Evolutionary conservation across 2,797 vertebrate species (phyloP).

Genomic region (Acipenser oxyrinchus): DNA sequence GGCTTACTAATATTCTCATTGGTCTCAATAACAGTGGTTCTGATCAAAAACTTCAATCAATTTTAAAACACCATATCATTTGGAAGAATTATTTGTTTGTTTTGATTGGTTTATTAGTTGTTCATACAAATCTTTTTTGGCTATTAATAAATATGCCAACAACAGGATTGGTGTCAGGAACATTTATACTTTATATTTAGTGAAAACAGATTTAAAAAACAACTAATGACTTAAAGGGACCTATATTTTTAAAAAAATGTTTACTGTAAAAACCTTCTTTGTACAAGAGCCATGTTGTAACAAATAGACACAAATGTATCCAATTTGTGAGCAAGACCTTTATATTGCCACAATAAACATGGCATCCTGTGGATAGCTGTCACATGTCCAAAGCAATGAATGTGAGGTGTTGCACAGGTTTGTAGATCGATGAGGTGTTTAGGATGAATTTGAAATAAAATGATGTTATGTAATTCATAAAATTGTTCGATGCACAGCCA

Average conservation of each 20-base stretch:
- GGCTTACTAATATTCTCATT: too few relatives aligned
- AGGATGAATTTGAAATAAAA: constrained; percentile 38
- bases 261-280: constrained; percentile 25
- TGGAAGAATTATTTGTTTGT: too few relatives aligned
- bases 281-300: constrained; percentile 31
- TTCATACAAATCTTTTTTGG: too few relatives aligned
- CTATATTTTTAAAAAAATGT: constrained; percentile 26
- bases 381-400: constrained; percentile 28
- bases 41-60: too few relatives aligned
- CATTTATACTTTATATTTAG: too few relatives aligned
- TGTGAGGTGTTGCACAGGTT: constrained; percentile 36
- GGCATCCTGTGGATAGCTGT: constrained; percentile 39
- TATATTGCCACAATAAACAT: constrained; percentile 26
- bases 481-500: constrained; percentile 18
- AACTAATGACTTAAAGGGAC: constrained; percentile 33
- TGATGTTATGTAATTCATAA: constrained; percentile 28
- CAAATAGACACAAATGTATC: constrained; percentile 34
- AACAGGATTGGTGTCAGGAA: too few relatives aligned
- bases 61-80: too few relatives aligned
- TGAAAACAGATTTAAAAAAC: neutral
- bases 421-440: constrained; percentile 45
- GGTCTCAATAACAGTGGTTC: too few relatives aligned
- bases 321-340: too few relatives aligned
- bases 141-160: too few relatives aligned
- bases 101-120: too few relatives aligned